Evolutionary conservation across 2,888 invertebrate species (phyloP), one percentile per base, ranked within the genome.

Genomic region (Lycaena phlaeas): DNA sequence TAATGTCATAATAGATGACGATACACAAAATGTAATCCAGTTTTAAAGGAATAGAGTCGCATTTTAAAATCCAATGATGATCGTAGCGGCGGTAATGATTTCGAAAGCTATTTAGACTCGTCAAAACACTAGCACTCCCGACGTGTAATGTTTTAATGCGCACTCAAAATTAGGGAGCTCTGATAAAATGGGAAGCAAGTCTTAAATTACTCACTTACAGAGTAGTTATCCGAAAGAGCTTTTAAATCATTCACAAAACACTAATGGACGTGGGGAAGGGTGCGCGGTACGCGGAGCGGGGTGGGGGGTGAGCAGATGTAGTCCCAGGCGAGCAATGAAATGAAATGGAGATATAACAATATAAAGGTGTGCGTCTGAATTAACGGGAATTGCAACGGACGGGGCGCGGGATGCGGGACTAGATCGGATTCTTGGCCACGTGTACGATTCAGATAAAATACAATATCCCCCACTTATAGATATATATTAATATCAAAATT

Each of bases 211-310:
- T 82, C 84, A 84, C 82, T 82, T 84, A 82, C 82, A 69, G 75
- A 79, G 84, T 84, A 84, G 82, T 84, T 84, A 82, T 84, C 79
- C 79, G 82, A 82, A 84, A 84, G 82, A 82, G 82, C 82, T 84
- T 84, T 84, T 84, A 84, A 84, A 84, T 84, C 82, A 84, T 84
- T 84, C 84, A 84, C 84, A 84, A 84, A 84, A 84, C 82, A 84
- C 84, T 84, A 82, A 84, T 84, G 82, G 82, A 82, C 81, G 81
- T 71, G 73, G 81, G 71, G 77, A 61, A 66, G 64, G 44, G 64
- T 53, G 60, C 57, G 65, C 56, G 55, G 46, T 50, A 48, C 54
- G 48, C 57, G 59, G 60, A 61, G 56, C 56, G 54, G 47, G 51
- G 49, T 53, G 49, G 57, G 60, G 60, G 61, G 56, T 56, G 56